Conservation (phyloP, 1,140 invertebrate species). For the Drosophila yakuba region DNA sequence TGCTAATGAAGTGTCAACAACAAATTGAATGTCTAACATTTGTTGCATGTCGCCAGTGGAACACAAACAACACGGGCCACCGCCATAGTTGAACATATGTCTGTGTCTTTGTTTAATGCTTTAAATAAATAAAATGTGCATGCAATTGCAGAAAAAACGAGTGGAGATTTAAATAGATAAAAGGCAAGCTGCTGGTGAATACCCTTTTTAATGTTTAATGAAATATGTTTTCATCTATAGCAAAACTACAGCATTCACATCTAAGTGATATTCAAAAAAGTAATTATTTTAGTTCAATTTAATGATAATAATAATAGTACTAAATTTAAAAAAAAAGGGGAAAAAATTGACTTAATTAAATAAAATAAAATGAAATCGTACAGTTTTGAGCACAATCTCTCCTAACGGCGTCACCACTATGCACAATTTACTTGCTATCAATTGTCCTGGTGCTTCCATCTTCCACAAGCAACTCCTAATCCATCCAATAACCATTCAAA, state of each 20-base stretch:
- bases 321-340: too few species aligned
- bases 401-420: background rate
- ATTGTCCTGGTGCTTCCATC: background rate
- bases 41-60: conserved; percentile 76
- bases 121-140: conserved; percentile 77
- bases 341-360: too few species aligned
- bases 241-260: background rate
- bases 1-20: conserved; percentile 83
- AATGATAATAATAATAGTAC: too few species aligned
- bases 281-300: too few species aligned
- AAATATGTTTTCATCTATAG: too few species aligned
- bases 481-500: conserved; percentile 10
- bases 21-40: conserved; percentile 83
- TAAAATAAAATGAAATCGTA: too few species aligned
- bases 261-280: too few species aligned
- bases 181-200: conserved; percentile 8
- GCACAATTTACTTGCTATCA: conserved; percentile 2
- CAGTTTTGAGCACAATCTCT: background rate
- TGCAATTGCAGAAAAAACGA: conserved; percentile 47
- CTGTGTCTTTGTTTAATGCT: conserved; percentile 80
- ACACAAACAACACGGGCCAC: conserved; percentile 33
- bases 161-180: background rate
- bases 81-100: conserved; percentile 54
- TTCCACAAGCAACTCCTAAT: background rate
- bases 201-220: conserved; percentile 4